Conservation (phyloP, 2,888 invertebrate genomes). For the Tenthredo mesomela region DNA sequence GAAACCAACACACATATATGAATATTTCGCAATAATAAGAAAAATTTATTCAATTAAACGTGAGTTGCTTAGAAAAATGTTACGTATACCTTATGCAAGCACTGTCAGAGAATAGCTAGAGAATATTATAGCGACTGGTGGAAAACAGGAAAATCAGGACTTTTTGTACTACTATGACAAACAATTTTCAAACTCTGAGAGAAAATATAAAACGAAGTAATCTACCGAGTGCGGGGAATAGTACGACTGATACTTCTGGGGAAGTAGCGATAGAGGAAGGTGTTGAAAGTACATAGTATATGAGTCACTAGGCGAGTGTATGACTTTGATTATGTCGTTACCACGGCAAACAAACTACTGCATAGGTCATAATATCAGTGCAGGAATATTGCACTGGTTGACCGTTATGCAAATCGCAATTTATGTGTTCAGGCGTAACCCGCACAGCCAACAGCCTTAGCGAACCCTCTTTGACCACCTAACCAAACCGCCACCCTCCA, state of each 20-base stretch:
- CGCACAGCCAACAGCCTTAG: conserved; percentile 1
- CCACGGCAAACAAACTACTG: conserved; percentile 37
- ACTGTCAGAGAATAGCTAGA: neutral
- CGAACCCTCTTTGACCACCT: conserved; percentile 31
- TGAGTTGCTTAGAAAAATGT: neutral
- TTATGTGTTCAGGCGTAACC: conserved; percentile 13
- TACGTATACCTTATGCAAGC: neutral
- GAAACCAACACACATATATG: neutral
- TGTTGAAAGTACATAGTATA: neutral
- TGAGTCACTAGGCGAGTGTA: conserved; percentile 32
- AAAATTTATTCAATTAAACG: neutral
- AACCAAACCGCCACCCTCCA: conserved; percentile 27
- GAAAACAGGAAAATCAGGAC: conserved; percentile 16
- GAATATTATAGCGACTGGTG: neutral
- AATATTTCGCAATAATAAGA: neutral
- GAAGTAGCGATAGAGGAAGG: conserved; percentile 3
- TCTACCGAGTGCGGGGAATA: conserved; percentile 17
- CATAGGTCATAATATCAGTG: conserved; percentile 33
- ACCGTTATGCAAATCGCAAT: conserved; percentile 42
- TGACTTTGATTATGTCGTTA: conserved; percentile 44
- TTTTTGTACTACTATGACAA: neutral
- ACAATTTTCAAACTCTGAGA: conserved; percentile 3
- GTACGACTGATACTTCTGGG: conserved; percentile 1
- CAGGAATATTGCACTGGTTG: conserved; percentile 29
- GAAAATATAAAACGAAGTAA: conserved; percentile 40